phyloP scores from a whole-genome alignment of 1,140 invertebrate species.

The Doryteuthis pealeii region DNA sequence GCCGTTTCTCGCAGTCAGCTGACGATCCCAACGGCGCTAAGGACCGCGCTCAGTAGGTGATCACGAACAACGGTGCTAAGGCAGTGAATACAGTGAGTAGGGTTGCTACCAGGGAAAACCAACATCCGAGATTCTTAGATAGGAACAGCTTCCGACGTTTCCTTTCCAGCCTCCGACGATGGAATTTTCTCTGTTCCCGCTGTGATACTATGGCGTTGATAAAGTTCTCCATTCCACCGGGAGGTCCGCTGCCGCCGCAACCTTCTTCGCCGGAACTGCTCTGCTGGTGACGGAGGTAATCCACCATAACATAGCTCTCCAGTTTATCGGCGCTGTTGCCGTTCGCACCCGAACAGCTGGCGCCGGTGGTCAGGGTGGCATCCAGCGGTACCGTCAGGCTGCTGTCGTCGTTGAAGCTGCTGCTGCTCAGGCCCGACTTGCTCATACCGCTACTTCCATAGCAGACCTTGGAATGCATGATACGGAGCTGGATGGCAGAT shows the following conservation, averaged over 20 bases:
- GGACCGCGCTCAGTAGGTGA: neutral
- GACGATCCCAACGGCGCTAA: too few relatives aligned
- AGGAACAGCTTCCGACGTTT: slow-evolving; percentile 8
- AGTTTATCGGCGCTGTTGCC: neutral
- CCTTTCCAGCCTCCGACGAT: neutral
- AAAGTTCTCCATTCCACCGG: slow-evolving; percentile 6
- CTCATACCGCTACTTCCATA: neutral
- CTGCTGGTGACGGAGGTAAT: neutral
- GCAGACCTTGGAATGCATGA: neutral
- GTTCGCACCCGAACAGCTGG: neutral
- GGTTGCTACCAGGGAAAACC: neutral
- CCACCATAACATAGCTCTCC: neutral
- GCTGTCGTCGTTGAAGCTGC: neutral
- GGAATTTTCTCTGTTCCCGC: slow-evolving; percentile 2
- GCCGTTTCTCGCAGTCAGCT: too few relatives aligned
- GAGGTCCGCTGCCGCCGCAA: neutral
- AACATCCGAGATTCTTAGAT: neutral
- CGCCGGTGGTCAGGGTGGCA: neutral
- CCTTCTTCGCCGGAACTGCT: slow-evolving; percentile 3
- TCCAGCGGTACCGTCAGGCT: neutral
- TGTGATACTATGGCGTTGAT: slow-evolving; percentile 7
- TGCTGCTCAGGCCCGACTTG: neutral
- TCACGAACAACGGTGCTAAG: slow-evolving; percentile 24
- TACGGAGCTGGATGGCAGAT: slow-evolving; percentile 5
- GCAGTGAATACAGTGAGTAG: slow-evolving; percentile 14